phyloP scores from a whole-genome alignment of 2,113 vertebrate species.

The Lota lota region DNA sequence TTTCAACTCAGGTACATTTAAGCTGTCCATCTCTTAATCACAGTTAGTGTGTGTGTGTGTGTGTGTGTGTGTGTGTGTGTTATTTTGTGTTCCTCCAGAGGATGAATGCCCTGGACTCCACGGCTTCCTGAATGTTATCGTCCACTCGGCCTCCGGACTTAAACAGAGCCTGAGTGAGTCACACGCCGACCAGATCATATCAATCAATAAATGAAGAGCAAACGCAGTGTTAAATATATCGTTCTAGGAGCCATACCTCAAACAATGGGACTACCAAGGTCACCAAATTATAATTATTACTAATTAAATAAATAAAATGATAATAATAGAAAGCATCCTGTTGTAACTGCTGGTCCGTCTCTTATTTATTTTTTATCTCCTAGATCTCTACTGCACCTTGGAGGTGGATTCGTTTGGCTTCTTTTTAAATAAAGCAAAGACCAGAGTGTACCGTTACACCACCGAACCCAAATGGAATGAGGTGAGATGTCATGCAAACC shows the following conservation, averaged over 20 bases:
- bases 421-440: constrained; percentile 98
- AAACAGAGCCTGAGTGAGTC: constrained; percentile 95
- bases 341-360: too few species aligned
- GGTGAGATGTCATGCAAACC: constrained; percentile 66
- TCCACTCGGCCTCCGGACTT: constrained; percentile 95
- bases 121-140: constrained; percentile 95
- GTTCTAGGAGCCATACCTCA: too few species aligned
- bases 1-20: neutral
- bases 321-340: neutral
- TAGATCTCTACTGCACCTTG: constrained; percentile 95
- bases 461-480: constrained; percentile 97
- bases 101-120: constrained; percentile 91
- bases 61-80: too few species aligned
- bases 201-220: too few species aligned
- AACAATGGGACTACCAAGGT: too few species aligned
- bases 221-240: too few species aligned
- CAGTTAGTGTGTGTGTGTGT: neutral
- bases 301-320: neutral
- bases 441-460: constrained; percentile 94
- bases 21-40: neutral
- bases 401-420: constrained; percentile 98
- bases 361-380: neutral
- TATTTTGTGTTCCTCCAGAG: constrained; percentile 81
- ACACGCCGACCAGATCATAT: constrained; percentile 10
- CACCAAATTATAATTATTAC: too few species aligned